phyloP scores from a whole-genome alignment of 2,888 invertebrate genomes.

The Harmothoe impar region DNA sequence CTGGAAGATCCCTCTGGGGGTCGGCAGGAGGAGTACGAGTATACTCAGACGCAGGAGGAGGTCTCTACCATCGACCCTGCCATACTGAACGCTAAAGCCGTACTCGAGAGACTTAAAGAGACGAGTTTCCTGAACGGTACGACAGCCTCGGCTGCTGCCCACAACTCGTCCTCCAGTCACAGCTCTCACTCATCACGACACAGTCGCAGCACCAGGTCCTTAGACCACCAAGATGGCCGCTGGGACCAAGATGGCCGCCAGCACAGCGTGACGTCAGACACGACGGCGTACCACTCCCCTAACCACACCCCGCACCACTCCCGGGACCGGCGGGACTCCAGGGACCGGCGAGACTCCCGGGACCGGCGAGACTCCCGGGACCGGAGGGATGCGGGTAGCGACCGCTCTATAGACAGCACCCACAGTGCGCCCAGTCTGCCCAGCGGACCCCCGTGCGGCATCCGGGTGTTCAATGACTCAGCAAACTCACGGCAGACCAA shows the following conservation, averaged over 20 bases:
- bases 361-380: no score
- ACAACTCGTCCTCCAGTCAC: background rate
- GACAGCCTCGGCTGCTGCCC: background rate
- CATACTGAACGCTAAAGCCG: slow-evolving; percentile 37
- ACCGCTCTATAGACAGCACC: background rate
- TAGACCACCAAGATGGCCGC: no score
- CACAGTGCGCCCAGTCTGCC: background rate
- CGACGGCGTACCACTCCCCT: slow-evolving; percentile 22
- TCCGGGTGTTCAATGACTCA: background rate
- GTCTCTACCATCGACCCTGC: background rate
- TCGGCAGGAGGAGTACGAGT: background rate
- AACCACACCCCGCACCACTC: background rate
- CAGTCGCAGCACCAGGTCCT: background rate
- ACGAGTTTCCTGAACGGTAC: slow-evolving; percentile 22
- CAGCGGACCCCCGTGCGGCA: background rate
- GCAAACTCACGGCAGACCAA: background rate
- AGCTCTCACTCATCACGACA: background rate
- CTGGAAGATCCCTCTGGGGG: slow-evolving; percentile 70
- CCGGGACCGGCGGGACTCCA: background rate
- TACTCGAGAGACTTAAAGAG: slow-evolving; percentile 36
- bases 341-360: no score
- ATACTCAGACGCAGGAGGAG: background rate
- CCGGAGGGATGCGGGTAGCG: background rate
- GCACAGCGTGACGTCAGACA: slow-evolving; percentile 12
- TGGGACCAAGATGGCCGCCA: background rate